phyloP scores from a whole-genome alignment of 2,888 invertebrate species.

The Sphecodes monilicornis region DNA sequence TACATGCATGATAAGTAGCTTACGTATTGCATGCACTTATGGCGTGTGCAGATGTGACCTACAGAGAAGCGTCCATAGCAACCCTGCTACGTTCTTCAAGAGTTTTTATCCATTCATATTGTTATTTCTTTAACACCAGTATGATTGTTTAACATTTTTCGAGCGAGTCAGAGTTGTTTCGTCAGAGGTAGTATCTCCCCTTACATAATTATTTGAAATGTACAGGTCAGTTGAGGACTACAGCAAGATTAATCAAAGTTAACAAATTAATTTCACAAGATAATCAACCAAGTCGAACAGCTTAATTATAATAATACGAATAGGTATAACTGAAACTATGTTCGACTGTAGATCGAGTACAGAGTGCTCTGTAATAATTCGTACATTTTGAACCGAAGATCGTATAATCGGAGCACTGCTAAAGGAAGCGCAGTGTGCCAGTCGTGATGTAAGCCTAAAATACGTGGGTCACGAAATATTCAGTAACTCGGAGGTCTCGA shows the following conservation, averaged over 20 bases:
- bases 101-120: neutral
- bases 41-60: neutral
- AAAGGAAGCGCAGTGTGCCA: neutral
- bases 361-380: neutral
- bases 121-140: neutral
- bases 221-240: too few species aligned
- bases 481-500: neutral
- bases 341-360: neutral
- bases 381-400: neutral
- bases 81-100: neutral
- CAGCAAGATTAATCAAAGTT: too few species aligned
- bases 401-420: neutral
- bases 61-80: neutral
- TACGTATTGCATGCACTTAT: too few species aligned
- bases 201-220: too few species aligned
- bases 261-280: too few species aligned
- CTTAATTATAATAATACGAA: too few species aligned
- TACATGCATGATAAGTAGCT: too few species aligned
- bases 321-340: too few species aligned
- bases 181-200: too few species aligned
- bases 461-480: constrained; percentile 1
- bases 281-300: too few species aligned
- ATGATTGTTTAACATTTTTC: neutral
- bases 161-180: too few species aligned
- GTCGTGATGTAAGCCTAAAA: neutral